Base-by-base conservation (phyloP, 1,140 invertebrate genomes). In the Oncopeltus fasciatus region DNA sequence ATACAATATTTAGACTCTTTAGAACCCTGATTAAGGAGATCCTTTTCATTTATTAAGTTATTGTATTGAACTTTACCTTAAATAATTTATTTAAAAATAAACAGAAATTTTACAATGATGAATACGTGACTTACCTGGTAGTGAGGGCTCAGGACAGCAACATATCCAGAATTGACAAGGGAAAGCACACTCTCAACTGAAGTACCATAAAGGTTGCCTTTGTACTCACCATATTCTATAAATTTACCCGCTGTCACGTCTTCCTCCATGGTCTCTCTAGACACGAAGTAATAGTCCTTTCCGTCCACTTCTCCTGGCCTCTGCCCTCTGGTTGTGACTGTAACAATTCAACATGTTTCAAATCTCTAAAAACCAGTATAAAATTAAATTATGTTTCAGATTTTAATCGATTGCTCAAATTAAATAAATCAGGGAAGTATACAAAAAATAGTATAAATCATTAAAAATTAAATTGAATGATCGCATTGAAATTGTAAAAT, bases 191-290 rank as follows among this genome's bases (percentile, higher is more conserved):
- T 90, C 69, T 95, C 90, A 9, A 87, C 79, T 31, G 89, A 90
- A 2, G 93, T 98, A 3, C 95, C 96, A 71, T 98, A 99, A 44
- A 97, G 75, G 75, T 98, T 95, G 11, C 94, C 95, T 73, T 96
- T 94, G 74, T 92, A 98, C 73, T 98, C 93, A 18, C 95, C 95
- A 73, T 90, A 91, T 75, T 98, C 95, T 65, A 98, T 87, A 72
- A 98, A 96, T 72, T 92, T 92, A 5, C 89, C 90, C 0, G 83
- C 80, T 21, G 81, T 80, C 62, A 98, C 92, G 68, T 97, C 92
- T 57, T 87, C 82, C 69, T 97, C 89, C 86, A 99, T 94, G 69
- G 87, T 83, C 61, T 92, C 86, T 27, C 92, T 80, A 1, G 82
- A 78, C 8, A 95, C 85, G 74, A 98, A 98, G 70, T 92, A 85